Evolutionary conservation across 1,140 invertebrate species (phyloP).

Genomic region (Mamestra configurata): DNA sequence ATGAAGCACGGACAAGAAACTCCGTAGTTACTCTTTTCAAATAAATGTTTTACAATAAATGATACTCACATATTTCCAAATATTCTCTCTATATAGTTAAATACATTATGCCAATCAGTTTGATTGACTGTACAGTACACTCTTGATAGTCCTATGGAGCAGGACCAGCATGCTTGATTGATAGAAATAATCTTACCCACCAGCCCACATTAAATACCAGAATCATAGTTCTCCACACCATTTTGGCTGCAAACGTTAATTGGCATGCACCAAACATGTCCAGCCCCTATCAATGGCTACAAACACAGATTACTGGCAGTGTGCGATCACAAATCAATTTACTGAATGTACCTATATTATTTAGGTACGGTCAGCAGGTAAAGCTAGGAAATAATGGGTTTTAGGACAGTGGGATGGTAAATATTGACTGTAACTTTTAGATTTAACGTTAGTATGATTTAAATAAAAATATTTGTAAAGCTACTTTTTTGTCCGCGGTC

Average conservation of each 20-base stretch:
- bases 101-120: too few species aligned
- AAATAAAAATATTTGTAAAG: too few species aligned
- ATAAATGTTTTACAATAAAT: too few species aligned
- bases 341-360: constrained; percentile 1
- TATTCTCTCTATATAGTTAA: too few species aligned
- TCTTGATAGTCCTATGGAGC: too few species aligned
- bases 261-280: not conserved
- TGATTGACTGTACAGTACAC: too few species aligned
- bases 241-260: not conserved
- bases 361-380: not conserved
- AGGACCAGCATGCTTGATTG: too few species aligned
- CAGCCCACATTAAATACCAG: not conserved
- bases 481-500: too few species aligned
- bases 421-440: not conserved
- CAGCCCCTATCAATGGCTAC: not conserved
- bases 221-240: not conserved
- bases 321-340: constrained; percentile 21
- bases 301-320: not conserved
- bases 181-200: too few species aligned
- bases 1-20: too few species aligned
- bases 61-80: too few species aligned
- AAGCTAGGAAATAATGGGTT: not conserved
- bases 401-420: not conserved
- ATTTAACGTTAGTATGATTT: not conserved
- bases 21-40: too few species aligned